Base-by-base conservation (phyloP, 2,797 vertebrate species). In the Acrocephalus scirpaceus region DNA sequence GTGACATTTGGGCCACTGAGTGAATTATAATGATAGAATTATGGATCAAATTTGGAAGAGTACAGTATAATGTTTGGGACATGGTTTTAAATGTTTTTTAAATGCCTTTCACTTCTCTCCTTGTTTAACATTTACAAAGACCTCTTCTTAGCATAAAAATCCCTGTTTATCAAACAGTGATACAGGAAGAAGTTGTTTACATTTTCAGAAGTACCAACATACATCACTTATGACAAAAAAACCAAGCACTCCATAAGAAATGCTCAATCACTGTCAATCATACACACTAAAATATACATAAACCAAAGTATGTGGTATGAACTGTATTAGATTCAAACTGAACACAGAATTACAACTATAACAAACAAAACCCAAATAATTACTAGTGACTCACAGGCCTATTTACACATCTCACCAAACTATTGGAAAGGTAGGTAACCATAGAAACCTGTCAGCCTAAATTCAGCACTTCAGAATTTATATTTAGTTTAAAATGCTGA, bases 231-330 rank as follows among this genome's bases (percentile, higher is more conserved):
- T 92, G 98, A 98, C 98, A 98, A 98, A 98, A 98, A 98, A 99
- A 97, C 79, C 97, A 98, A 98, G 98, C 98, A 97, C 97, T 97
- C 96, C 94, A 96, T 98, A 97, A 97, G 97, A 98, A 98, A 98
- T 98, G 97, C 97, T 99, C 98, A 97, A 98, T 98, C 98, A 98
- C 98, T 98, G 98, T 98, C 98, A 99, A 98, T 99, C 98, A 98
- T 60, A 88, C 79, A 90, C 97, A 96, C 96, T 96, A 97, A 98
- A 98, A 98, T 98, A 98, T 97, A 98, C 95, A 98, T 97, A 98
- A 98, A 98, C 96, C 92, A 97, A 98, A 97, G 98, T 97, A 97
- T 94, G 87, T 79, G 38, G 90, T 97, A 95, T 96, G 96, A 98
- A 97, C 95, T 97, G 92, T 94, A 98, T 97, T 97, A 96, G 95